Base-by-base conservation (phyloP, 2,888 invertebrate genomes). In the Ptychoptera albimana region DNA sequence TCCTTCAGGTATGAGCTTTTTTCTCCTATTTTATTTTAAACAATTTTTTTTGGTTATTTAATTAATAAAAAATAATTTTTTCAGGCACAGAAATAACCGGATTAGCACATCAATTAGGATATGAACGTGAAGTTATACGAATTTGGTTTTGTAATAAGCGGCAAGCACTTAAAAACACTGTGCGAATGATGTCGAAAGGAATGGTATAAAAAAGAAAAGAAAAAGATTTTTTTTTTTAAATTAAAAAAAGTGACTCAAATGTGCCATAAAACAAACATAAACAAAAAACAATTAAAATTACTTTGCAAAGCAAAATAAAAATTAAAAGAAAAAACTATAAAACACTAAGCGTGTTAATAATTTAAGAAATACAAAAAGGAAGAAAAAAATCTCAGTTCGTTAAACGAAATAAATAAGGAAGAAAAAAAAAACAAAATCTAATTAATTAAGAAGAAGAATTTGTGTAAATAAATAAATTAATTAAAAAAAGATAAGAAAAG, bases 141-240 rank as follows among this genome's bases (percentile, higher is more conserved):
- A 96, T 97, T 69, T 97, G 97, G 96, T 97, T 97, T 69, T 97
- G 96, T 70, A 97, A 97, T 70, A 96, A 96, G 68, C 76, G 96
- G 45, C 96, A 97, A 67, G 93, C 96, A 2, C 73, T 96, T 52
- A 96, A 96, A 67, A 96, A 96, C 63, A 93, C 94, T n/a, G 92
- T 93, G 51, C 74, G 88, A 57, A 86, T 88, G 87, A 88, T 88
- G 86, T 84, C 84, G 43, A 85, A 84, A 69, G 81, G 83, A 54
- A 80, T 82, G 77, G 80, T 81, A 53, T 81, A 77, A 69, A 55
- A 12, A 37, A 41, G 36, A 43, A 36, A 39, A 46, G n/a, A n/a
- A n/a, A n/a, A n/a, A n/a, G n/a, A n/a, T n/a, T n/a, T n/a, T n/a
- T n/a, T 5, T 36, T 16, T 37, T 30, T n/a, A n/a, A 10, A 34